Evolutionary conservation across 1,140 invertebrate species (phyloP), one percentile per base, ranked within the genome.

Genomic region (Batillaria attramentaria): DNA sequence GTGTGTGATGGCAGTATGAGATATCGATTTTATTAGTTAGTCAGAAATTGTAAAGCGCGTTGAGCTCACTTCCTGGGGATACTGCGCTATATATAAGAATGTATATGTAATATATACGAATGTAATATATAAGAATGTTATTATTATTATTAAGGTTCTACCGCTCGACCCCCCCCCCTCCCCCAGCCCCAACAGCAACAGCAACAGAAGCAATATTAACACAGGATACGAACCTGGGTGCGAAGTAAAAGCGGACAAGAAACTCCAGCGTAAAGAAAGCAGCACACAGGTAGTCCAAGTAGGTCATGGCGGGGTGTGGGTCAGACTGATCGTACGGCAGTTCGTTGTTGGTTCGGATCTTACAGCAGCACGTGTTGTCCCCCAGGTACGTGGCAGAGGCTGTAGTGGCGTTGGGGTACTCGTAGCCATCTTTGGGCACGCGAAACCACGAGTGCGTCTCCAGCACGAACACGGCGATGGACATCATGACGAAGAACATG

Each of bases 401-500:
- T 31, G 31, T 72, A 4, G 83, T 88, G 79, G 54, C 77, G 77
- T 82, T 83, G 33, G 74, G 60, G 24, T 60, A 31, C 20, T 78
- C 84, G 28, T 79, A 81, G 54, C 82, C 84, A 0, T 81, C 76
- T 3, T 83, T 76, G 0, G 84, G 78, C 37, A 87, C 84, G 0
- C 86, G 83, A 81, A 90, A 90, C 81, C 78, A 79, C 5, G 81
- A 62, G 76, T 90, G 89, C 0, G 89, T 90, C 69, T 90, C 89
- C 78, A 90, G 79, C 68, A 86, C 85, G 84, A 90, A 90, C 33
- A 88, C 84, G 18, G 77, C 87, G 78, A 90, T 90, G 1, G 89
- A 90, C 54, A 90, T 72, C 41, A 87, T 76, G 0, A 90, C 89
- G 42, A 90, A 89, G 62, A 86, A 88, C 87, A 90, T 90, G 4